phyloP scores from a whole-genome alignment of 2,888 invertebrate genomes.

The Sinhomidia bicolor region DNA sequence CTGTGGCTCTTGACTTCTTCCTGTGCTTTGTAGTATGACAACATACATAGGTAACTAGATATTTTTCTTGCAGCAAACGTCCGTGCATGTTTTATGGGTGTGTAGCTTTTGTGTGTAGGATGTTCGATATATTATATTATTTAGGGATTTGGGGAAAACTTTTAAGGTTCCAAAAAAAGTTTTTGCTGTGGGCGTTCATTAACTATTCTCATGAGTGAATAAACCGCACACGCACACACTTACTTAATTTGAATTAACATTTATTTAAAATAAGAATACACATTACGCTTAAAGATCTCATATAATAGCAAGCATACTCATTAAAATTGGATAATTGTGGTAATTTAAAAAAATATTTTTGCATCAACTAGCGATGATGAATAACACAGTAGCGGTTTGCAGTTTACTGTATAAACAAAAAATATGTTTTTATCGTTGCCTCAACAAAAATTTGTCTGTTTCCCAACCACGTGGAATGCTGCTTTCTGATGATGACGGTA shows the following conservation, averaged over 20 bases:
- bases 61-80: too few relatives aligned
- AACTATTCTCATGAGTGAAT: neutral
- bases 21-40: conserved; percentile 7
- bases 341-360: conserved; percentile 15
- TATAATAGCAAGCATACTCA: neutral
- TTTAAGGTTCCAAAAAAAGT: conserved; percentile 24
- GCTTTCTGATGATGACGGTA: neutral
- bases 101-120: neutral
- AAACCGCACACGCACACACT: neutral
- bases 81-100: neutral
- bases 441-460: too few relatives aligned
- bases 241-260: neutral
- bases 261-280: too few relatives aligned
- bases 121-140: neutral
- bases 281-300: too few relatives aligned
- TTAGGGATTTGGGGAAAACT: neutral
- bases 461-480: conserved; percentile 37
- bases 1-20: neutral
- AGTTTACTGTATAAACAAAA: neutral
- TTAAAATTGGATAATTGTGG: conserved; percentile 26
- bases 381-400: conserved; percentile 2
- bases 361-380: neutral
- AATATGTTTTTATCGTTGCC: neutral
- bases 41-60: neutral
- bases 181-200: neutral